Conservation (phyloP, 2,797 vertebrate species). For the Acanthurus lineatus region DNA sequence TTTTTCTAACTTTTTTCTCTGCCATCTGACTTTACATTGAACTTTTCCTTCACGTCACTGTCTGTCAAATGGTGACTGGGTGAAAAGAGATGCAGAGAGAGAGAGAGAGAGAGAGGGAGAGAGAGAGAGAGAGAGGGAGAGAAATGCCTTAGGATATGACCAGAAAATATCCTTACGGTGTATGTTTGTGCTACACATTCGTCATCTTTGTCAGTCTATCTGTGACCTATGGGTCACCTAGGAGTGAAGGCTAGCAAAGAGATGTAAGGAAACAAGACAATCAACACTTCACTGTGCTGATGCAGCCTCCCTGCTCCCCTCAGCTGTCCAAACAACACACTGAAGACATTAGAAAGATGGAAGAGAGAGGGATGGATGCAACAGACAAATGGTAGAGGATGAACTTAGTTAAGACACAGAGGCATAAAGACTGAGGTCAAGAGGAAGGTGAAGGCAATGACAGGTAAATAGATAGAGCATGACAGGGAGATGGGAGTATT, state of each 20-base stretch:
- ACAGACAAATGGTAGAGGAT: slow-evolving; percentile 39
- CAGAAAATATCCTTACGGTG: slow-evolving; percentile 22
- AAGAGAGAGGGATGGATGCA: slow-evolving; percentile 14
- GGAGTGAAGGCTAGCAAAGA: slow-evolving; percentile 35
- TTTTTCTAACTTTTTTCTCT: background rate
- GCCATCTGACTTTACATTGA: slow-evolving; percentile 25
- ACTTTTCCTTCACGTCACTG: background rate
- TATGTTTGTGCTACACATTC: slow-evolving; percentile 6
- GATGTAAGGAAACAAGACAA: slow-evolving; percentile 20
- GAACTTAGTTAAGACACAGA: slow-evolving; percentile 40
- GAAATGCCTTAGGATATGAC: slow-evolving; percentile 45
- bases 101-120: background rate
- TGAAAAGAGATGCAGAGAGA: background rate
- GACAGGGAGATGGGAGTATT: slow-evolving; percentile 52
- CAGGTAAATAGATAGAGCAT: slow-evolving; percentile 57
- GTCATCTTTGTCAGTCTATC: slow-evolving; percentile 28
- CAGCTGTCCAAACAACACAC: slow-evolving; percentile 49
- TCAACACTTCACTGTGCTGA: slow-evolving; percentile 21
- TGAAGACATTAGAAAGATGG: slow-evolving; percentile 7
- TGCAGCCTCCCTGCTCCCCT: slow-evolving; percentile 26
- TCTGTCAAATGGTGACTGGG: slow-evolving; percentile 27
- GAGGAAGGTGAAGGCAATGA: slow-evolving; percentile 53
- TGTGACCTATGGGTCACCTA: slow-evolving; percentile 52
- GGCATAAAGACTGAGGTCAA: slow-evolving; percentile 52
- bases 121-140: background rate